These are phyloP conservation scores for Muntiacus reevesi DNA, from an alignment of 2,113 vertebrate genomes.

Conservation along the genomic window DNA sequence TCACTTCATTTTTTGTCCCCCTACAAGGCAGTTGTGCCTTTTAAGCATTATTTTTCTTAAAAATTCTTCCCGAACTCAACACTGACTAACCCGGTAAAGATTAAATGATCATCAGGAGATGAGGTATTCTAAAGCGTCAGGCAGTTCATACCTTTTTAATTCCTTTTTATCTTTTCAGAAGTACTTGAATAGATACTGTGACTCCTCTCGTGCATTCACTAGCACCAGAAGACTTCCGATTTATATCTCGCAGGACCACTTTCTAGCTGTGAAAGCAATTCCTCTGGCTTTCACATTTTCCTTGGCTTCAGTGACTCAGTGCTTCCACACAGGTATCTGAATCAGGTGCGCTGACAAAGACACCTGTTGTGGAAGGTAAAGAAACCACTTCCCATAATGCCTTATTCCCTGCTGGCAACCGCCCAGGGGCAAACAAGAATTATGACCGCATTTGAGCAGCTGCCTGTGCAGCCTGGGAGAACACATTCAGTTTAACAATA, in stretches of 20 bases:
- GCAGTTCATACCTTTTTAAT: slow-evolving; percentile 57
- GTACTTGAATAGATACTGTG: background rate
- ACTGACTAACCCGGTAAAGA: slow-evolving; percentile 35
- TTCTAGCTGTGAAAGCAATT: background rate
- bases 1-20: background rate
- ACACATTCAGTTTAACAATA: slow-evolving; percentile 22
- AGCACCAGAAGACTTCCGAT: background rate
- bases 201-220: slow-evolving; percentile 23
- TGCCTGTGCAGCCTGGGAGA: background rate
- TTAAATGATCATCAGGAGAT: background rate
- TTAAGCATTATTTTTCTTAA: slow-evolving; percentile 12
- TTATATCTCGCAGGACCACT: background rate
- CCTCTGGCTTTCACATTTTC: slow-evolving; percentile 38
- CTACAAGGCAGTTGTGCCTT: background rate
- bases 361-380: slow-evolving; percentile 78
- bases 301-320: slow-evolving; percentile 49
- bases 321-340: slow-evolving; percentile 30
- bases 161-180: slow-evolving; percentile 41
- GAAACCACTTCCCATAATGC: slow-evolving; percentile 71
- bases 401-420: slow-evolving; percentile 63
- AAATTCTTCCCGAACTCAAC: background rate
- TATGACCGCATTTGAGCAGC: background rate
- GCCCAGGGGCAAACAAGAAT: slow-evolving; percentile 66
- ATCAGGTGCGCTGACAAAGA: slow-evolving; percentile 67
- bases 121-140: background rate